A percentile compares a stretch with the other conserved stretches of the same genome.
phyloP scores from a whole-genome alignment of 2,113 vertebrate genomes.

The Thalassarche chlororhynchos region DNA sequence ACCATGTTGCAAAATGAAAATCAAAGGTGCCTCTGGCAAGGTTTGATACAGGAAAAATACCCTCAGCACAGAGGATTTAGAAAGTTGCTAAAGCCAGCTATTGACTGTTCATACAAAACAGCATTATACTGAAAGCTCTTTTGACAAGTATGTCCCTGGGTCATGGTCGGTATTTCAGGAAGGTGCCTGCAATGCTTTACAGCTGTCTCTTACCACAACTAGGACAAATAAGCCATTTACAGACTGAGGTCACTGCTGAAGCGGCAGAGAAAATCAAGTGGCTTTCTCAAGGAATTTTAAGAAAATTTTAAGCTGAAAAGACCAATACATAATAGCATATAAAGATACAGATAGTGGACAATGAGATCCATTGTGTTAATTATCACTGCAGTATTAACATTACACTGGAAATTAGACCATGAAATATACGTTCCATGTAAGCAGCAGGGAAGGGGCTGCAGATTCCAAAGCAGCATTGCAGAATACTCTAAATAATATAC shows the following conservation, averaged over 20 bases:
- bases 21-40: background rate
- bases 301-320: background rate
- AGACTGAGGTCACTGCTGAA: background rate
- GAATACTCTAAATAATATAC: background rate
- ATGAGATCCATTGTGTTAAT: background rate
- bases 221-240: conserved; percentile 11
- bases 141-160: background rate
- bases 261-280: background rate
- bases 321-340: background rate
- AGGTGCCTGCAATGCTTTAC: background rate
- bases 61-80: background rate
- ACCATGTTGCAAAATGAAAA: background rate
- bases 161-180: background rate
- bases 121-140: background rate
- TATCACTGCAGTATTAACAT: background rate
- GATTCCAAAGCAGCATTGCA: background rate
- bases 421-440: background rate
- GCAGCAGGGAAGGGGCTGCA: background rate
- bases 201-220: background rate
- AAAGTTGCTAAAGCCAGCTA: background rate
- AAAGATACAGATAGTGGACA: background rate
- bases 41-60: background rate
- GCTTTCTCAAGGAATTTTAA: background rate
- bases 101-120: background rate
- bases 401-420: background rate